Base-by-base conservation (phyloP, 2,888 invertebrate genomes). In the Ctenicera cuprea region DNA sequence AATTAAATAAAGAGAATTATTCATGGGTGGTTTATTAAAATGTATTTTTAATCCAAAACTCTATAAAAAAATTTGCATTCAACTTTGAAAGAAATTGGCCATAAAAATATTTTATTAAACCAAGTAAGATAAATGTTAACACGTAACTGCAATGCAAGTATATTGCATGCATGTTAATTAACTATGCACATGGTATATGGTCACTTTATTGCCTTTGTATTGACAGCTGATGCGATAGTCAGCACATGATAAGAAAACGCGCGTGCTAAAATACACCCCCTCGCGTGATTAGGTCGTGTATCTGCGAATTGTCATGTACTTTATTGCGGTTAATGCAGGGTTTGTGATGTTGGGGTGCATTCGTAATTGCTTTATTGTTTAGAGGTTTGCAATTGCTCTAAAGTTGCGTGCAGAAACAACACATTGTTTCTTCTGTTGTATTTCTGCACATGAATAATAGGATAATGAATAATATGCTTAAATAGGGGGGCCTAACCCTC, bases 231-330 rank as follows among this genome's bases (percentile, higher is more conserved):
- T 73, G 71, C 43, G 66, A 66, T 71, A 71, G 33, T 14, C 26
- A 54, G 37, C 64, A 43, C 66, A 41, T 45, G 71, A 64, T 65
- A 52, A 71, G 50, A 62, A 73, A 70, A 67, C 63, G 43, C 66
- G 75, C 71, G 75, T 74, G 79, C 76, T 74, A 78, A 78, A 78
- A 76, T 64, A 30, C 63, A 71, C 76, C 78, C 74, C 71, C 72
- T 80, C 68, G 80, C 79, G 76, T 79, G 79, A 77, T 76, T 76
- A 75, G 71, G 74, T 50, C 41, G 67, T 76, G 68, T 80, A 77
- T 79, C 76, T 77, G 78, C 78, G 76, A 79, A 79, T 78, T 80
- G 77, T 78, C 78, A 77, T 78, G 79, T 77, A 75, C 71, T 59
- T 73, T 66, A 72, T 75, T 73, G 77, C 74, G 76, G 75, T 74